phyloP scores from a whole-genome alignment of 2,113 vertebrate genomes.

The Crypturellus undulatus region DNA sequence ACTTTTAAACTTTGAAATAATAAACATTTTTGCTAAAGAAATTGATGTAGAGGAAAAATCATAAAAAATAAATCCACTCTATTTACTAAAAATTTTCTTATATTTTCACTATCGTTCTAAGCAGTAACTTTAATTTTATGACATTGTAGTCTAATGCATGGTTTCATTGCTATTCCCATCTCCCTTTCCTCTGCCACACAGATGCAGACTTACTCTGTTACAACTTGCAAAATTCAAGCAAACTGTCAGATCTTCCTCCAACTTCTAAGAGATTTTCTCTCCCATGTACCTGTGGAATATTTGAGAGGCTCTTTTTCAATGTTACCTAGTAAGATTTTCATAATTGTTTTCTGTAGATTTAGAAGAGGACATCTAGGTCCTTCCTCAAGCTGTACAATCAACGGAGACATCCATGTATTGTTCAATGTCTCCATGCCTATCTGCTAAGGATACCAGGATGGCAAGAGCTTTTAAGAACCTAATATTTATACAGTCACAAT shows the following conservation, averaged over 20 bases:
- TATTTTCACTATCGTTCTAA: not conserved
- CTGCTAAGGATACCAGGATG: not conserved
- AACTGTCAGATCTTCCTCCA: not conserved
- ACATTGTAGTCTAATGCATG: not conserved
- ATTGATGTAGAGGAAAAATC: not conserved
- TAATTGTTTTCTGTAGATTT: not conserved
- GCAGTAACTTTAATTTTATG: not conserved
- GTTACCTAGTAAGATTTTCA: not conserved
- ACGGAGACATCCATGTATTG: not conserved
- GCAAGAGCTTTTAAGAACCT: not conserved
- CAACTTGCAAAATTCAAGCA: not conserved
- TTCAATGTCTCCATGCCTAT: not conserved
- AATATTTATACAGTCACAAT: not conserved
- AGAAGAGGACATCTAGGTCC: not conserved
- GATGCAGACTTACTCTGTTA: not conserved
- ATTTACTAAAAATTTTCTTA: not conserved
- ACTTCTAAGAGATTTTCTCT: not conserved
- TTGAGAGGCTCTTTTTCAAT: not conserved
- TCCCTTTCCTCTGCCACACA: not conserved
- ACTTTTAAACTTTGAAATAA: not conserved
- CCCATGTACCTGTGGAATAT: accelerated
- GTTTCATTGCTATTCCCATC: not conserved
- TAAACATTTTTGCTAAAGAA: not conserved
- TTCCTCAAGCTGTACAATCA: not conserved
- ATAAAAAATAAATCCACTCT: not conserved